phyloP scores from a whole-genome alignment of 1,140 invertebrate species.

The Temnothorax longispinosus region DNA sequence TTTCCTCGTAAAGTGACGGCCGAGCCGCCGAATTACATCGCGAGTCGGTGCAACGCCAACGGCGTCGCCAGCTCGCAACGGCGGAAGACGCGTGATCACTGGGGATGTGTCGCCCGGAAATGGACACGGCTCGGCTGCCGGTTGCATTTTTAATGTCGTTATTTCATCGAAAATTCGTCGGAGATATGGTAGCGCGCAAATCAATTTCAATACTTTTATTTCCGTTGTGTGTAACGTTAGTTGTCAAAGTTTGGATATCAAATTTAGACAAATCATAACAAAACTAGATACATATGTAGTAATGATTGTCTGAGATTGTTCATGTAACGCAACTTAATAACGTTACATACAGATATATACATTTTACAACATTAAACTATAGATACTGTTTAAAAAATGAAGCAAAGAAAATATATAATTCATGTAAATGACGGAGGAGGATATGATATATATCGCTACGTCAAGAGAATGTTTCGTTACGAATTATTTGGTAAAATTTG shows the following conservation, averaged over 20 bases:
- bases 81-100: slow-evolving; percentile 50
- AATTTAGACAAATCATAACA: slow-evolving; percentile 13
- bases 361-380: slow-evolving; percentile 6
- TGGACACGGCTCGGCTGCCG: slow-evolving; percentile 53
- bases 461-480: neutral
- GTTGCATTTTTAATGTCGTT: slow-evolving; percentile 57
- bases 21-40: slow-evolving; percentile 71
- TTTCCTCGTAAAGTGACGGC: slow-evolving; percentile 77
- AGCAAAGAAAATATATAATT: neutral
- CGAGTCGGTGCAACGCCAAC: slow-evolving; percentile 35
- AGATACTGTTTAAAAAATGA: neutral
- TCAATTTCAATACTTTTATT: slow-evolving; percentile 43
- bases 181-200: slow-evolving; percentile 16
- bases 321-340: neutral
- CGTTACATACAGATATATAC: neutral
- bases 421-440: neutral
- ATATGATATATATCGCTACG: neutral
- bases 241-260: neutral
- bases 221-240: neutral
- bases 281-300: neutral
- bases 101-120: slow-evolving; percentile 45
- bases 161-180: slow-evolving; percentile 41
- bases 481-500: neutral
- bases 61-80: slow-evolving; percentile 41
- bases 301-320: neutral